Evolutionary conservation across 2,888 invertebrate species (phyloP).

Genomic region (Dynastes hyllus): DNA sequence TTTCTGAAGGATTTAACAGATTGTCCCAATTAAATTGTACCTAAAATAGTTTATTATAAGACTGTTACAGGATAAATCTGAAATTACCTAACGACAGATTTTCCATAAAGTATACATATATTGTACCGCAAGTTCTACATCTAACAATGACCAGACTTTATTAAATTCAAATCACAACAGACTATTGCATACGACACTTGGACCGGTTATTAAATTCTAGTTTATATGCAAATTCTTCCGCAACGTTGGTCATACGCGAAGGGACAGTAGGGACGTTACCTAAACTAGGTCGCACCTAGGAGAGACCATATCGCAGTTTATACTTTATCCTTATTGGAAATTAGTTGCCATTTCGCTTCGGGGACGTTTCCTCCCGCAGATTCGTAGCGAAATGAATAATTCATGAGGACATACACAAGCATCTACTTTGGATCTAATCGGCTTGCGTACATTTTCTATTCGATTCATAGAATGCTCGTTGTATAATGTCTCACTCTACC

Average conservation of each 20-base stretch:
- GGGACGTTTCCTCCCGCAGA: background rate
- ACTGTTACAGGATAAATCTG: too few species aligned
- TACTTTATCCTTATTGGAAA: constrained; percentile 39
- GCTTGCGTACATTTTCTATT: constrained; percentile 31
- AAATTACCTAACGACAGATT: too few species aligned
- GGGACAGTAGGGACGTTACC: constrained; percentile 8
- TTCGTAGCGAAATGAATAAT: constrained; percentile 35
- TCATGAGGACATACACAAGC: background rate
- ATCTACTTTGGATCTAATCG: constrained; percentile 24
- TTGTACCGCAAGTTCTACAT: too few species aligned
- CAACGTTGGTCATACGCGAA: constrained; percentile 24
- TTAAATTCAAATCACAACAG: constrained; percentile 26
- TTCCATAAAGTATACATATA: too few species aligned
- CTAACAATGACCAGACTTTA: background rate
- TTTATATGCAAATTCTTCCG: constrained; percentile 40
- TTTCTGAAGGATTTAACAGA: too few species aligned
- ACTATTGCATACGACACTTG: constrained; percentile 23
- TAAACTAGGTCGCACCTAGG: constrained; percentile 13
- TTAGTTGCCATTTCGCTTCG: constrained; percentile 37
- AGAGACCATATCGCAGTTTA: constrained; percentile 16
- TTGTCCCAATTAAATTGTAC: too few species aligned
- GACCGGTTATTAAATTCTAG: constrained; percentile 36
- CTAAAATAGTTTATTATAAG: too few species aligned
- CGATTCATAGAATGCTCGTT: background rate
- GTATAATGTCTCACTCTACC: background rate